Conservation (phyloP, 2,797 vertebrate species). For the Alcedo quadribrachys region DNA sequence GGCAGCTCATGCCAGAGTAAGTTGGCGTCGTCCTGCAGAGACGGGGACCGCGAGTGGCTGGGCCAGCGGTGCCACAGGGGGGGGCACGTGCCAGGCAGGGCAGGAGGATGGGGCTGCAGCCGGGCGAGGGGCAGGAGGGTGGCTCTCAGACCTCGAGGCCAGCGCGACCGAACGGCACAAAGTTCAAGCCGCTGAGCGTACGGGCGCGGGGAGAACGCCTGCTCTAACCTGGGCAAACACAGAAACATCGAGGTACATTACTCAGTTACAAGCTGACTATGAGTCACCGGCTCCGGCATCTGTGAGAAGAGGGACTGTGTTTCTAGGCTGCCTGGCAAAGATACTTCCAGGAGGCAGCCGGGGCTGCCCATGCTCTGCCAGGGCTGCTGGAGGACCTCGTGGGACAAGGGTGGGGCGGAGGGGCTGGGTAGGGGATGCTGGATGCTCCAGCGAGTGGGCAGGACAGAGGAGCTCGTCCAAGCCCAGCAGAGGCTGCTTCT, state of each 20-base stretch:
- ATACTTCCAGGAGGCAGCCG: neutral
- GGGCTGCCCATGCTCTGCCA: neutral
- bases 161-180: neutral
- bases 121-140: rapidly evolving
- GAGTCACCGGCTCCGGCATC: conserved; percentile 49
- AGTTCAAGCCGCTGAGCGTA: neutral
- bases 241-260: conserved; percentile 9
- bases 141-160: neutral
- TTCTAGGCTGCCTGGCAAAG: neutral
- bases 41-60: rapidly evolving
- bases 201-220: neutral
- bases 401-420: neutral
- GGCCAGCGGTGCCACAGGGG: neutral
- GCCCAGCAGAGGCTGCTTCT: neutral
- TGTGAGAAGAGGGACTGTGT: neutral
- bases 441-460: neutral
- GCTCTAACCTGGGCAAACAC: conserved; percentile 31
- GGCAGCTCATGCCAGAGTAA: neutral
- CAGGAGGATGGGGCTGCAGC: neutral
- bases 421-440: neutral
- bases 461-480: neutral
- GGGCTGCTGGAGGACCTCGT: rapidly evolving
- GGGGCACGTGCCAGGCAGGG: neutral
- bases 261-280: conserved; percentile 57
- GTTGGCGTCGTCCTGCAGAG: neutral